Evolutionary conservation across 2,797 vertebrate species (phyloP).

Genomic region (Lacerta bilineata): DNA sequence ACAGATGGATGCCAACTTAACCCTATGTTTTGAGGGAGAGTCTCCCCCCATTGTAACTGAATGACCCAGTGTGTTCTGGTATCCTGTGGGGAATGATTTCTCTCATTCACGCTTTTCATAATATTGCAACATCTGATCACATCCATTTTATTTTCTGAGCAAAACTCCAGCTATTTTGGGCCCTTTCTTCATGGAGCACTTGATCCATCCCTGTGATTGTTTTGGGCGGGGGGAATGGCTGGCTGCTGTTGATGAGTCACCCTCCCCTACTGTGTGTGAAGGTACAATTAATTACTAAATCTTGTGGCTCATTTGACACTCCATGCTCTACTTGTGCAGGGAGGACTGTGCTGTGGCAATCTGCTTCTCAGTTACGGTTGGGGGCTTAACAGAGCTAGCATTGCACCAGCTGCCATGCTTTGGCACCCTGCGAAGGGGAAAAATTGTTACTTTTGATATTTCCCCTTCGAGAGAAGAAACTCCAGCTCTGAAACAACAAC

Average conservation of each 20-base stretch:
- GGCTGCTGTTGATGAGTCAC: neutral
- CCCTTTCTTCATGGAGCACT: neutral
- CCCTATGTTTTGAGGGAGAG: too few species aligned
- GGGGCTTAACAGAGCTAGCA: constrained; percentile 27
- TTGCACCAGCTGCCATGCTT: constrained; percentile 35
- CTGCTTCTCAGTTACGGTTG: constrained; percentile 43
- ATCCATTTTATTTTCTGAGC: neutral
- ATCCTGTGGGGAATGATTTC: neutral
- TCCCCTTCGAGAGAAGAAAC: constrained; percentile 61
- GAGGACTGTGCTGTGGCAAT: constrained; percentile 33
- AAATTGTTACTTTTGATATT: constrained; percentile 32
- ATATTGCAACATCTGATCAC: neutral
- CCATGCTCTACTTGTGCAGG: constrained; percentile 34
- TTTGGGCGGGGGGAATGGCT: neutral
- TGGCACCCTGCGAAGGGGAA: constrained; percentile 28
- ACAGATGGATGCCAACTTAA: too few species aligned
- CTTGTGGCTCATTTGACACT: constrained; percentile 49
- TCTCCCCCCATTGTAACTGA: neutral
- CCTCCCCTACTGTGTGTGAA: neutral
- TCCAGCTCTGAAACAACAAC: constrained; percentile 46
- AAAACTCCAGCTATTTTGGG: neutral
- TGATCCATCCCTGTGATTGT: neutral
- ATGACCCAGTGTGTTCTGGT: neutral
- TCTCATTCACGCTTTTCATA: neutral
- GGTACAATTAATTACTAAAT: constrained; percentile 17